Evolutionary conservation across 2,888 invertebrate genomes (phyloP), one percentile per base, ranked within the genome.

Genomic region (Drosophila borealis): DNA sequence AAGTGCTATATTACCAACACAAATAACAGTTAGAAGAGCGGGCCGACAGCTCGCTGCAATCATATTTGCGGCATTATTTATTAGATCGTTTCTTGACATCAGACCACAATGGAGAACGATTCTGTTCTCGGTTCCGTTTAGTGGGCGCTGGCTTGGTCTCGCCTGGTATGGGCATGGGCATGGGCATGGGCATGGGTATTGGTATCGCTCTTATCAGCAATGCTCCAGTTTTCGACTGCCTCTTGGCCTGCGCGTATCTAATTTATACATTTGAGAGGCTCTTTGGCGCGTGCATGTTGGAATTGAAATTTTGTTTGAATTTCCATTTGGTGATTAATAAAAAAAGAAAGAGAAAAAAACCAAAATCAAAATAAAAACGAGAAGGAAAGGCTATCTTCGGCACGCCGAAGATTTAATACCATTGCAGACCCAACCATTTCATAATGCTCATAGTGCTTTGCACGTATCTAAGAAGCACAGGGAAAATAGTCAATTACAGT

Each of bases 291-390:
- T 60, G 67, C 33, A 59, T 50, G 61, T 46, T 53, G 33, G 37
- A 14, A 39, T 57, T 60, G 60, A 34, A 64, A 48, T 57, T 25
- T 17, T 11, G 17, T 25, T 42, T 45, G 44, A 49, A 55, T 51
- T 56, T 53, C 33, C 65, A 79, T 73, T 79, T 73, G 14, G 36
- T 79, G 61, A 76, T 73, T 70, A 76, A 72, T 78, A 57, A 34
- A 6, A 14, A 34, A 50, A 25, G 2, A 45, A 17, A 4, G 5
- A 25, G 34, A 50, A 21, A 71, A 64, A 72, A 46, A 14, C 63
- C 61, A 68, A 53, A 41, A 69, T 56, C 60, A 61, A 55, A 60
- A 33, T 13, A 14, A 13, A 14, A 68, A n/a, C n/a, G n/a, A n/a
- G n/a, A n/a, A n/a, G n/a, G n/a, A n/a, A n/a, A n/a, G n/a, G n/a